Evolutionary conservation across 2,797 vertebrate species (phyloP), one percentile per base, ranked within the genome.

Genomic region (Amblyraja radiata): DNA sequence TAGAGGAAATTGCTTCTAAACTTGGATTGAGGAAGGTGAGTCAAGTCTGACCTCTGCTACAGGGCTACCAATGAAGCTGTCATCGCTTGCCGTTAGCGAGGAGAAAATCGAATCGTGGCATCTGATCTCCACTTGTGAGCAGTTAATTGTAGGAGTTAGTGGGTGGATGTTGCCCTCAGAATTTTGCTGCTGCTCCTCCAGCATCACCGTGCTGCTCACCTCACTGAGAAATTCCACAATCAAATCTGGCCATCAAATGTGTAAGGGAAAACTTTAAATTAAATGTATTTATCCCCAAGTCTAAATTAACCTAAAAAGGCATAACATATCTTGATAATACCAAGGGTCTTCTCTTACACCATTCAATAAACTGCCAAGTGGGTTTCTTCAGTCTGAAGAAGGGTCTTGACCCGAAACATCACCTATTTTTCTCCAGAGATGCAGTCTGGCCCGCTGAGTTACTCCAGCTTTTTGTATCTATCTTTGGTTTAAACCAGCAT

Each of bases 1-100:
- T 99, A 94, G 98, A 99, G 93, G 99, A 99, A 93, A 98, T 99
- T 0, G 98, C 99, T 0, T 97, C 98, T 93, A 99, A 99, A 93
- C 97, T 99, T 11, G 99, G 99, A 79, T 96, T 99, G 61, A 96
- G 97, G 93, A 99, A 99, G 98, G 99, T 98, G 90, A 63, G 88
- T 23, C n/a, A 90, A 9, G 0, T 0, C 54, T 46, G 25, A 54
- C 1, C 28, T 58, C 46, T 83, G 28, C 80, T 54, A 23, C 7
- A 61, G 23, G 80, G 28, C 25, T 28, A 65, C 14, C 28, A 13
- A 61, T 6, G 6, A 32, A n/a, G 28, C 58, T 88, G 25, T 83
- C 23, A 58, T 25, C 80, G 10, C 39, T 83, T 9, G 13, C 23
- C 0, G 2, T 58, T 28, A 39, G 5, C 18, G n/a, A 65, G 18